Evolutionary conservation across 1,140 invertebrate species (phyloP).

Genomic region (Diorhabda elongata): DNA sequence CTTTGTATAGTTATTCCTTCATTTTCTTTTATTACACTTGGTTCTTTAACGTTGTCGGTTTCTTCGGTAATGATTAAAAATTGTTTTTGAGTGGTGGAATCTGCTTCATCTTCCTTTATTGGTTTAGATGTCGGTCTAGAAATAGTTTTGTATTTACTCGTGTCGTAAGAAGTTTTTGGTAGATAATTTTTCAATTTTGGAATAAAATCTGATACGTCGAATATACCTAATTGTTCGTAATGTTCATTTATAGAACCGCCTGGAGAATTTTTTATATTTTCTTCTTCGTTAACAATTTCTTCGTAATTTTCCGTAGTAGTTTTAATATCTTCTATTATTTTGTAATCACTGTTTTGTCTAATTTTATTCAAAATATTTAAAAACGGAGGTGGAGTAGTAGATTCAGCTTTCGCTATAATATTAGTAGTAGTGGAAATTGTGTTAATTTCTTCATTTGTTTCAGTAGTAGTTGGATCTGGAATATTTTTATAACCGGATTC

Average conservation of each 20-base stretch:
- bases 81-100: neutral
- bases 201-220: constrained; percentile 40
- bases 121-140: constrained; percentile 28
- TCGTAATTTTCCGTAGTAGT: constrained; percentile 25
- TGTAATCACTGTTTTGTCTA: constrained; percentile 34
- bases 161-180: constrained; percentile 40
- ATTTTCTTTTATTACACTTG: neutral
- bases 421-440: constrained; percentile 26
- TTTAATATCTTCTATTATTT: constrained; percentile 36
- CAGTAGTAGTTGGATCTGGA: constrained; percentile 37
- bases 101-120: constrained; percentile 27
- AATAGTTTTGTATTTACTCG: constrained; percentile 46
- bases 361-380: constrained; percentile 39
- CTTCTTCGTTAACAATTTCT: constrained; percentile 24
- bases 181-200: constrained; percentile 38
- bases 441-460: constrained; percentile 23
- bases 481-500: constrained; percentile 37
- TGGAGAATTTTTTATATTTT: constrained; percentile 36
- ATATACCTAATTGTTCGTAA: constrained; percentile 34
- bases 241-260: constrained; percentile 22
- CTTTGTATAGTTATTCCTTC: constrained; percentile 5
- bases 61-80: neutral
- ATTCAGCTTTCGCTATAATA: constrained; percentile 17
- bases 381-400: constrained; percentile 40
- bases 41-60: neutral